Evolutionary conservation across 2,113 vertebrate genomes (phyloP), one percentile per base, ranked within the genome.

Genomic region (Prolemur simus): DNA sequence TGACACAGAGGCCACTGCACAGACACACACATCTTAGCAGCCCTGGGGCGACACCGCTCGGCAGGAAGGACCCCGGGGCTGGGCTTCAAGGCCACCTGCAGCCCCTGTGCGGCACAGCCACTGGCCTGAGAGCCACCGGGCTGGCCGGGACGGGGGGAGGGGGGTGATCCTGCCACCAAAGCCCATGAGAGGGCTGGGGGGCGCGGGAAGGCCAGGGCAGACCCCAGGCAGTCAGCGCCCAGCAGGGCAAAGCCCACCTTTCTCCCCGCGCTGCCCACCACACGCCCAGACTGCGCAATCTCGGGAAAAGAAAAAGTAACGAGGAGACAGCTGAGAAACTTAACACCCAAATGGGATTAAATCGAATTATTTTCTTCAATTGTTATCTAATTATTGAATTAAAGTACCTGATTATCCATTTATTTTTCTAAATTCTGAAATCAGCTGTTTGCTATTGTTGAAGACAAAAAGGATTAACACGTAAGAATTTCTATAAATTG

Each of bases 11-110:
- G 1, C 23, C 27, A 34, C 27, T 27, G 25, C 54, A 14, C 25
- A 64, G 56, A 78, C 54, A 56, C 54, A 73, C 4, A 4, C 21
- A 23, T 45, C 39, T 23, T 49, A 39, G 13, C 42, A 10, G n/a
- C 6, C 39, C 23, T 32, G 11, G 8, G 18, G 11, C 13, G 25
- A 23, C 3, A 17, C 63, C 47, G 8, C 25, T 69, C 60, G 29
- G 23, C 18, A 10, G 23, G 4, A 73, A 18, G 8, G 4, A 2
- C 1, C 52, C 8, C 5, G 12, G 1, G 3, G 23, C 39, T 64
- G 63, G 52, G 39, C 23, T 4, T 37, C 11, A 71, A 3, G 13
- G 74, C 13, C 42, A 80, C 13, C 6, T 6, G 32, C 21, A 5
- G 32, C 37, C 58, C 37, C 8, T 29, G 10, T 2, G 2, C 47